Percentiles rank a stretch among this genome's conserved stretches.
Conservation (phyloP, 2,113 vertebrate species). For the Grammomys surdaster region DNA sequence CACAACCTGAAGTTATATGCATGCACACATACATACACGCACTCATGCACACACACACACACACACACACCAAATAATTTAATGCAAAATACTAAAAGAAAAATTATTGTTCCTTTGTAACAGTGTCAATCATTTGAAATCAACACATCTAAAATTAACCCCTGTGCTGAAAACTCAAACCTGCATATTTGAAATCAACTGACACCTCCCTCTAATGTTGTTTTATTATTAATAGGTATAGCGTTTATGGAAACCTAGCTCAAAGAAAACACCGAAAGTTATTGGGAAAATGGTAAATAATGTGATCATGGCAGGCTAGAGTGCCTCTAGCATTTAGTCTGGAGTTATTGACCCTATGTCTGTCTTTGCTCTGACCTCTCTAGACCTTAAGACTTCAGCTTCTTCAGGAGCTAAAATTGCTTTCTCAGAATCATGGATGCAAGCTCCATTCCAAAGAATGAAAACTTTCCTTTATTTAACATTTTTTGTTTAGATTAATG, state of each 20-base stretch:
- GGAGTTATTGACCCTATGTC: neutral
- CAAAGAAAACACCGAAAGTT: neutral
- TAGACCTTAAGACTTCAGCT: neutral
- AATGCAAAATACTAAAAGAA: neutral
- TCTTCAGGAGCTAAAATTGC: neutral
- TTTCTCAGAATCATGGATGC: neutral
- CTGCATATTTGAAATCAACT: neutral
- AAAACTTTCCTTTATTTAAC: constrained; percentile 33
- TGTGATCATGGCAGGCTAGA: neutral
- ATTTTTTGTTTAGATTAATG: neutral
- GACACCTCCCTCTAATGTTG: neutral
- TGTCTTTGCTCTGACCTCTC: neutral
- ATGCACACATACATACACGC: neutral
- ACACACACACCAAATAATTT: neutral
- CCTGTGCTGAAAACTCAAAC: neutral
- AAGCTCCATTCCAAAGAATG: neutral
- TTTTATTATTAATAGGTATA: neutral
- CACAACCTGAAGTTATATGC: neutral
- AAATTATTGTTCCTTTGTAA: neutral
- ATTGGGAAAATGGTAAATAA: neutral
- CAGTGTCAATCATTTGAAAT: neutral
- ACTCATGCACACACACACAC: too few relatives aligned
- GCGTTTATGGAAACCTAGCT: constrained; percentile 5
- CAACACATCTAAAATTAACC: neutral
- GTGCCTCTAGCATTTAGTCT: neutral